Evolutionary conservation across 2,113 vertebrate species (phyloP), one percentile per base, ranked within the genome.

Genomic region (Emydocephalus ijimae): DNA sequence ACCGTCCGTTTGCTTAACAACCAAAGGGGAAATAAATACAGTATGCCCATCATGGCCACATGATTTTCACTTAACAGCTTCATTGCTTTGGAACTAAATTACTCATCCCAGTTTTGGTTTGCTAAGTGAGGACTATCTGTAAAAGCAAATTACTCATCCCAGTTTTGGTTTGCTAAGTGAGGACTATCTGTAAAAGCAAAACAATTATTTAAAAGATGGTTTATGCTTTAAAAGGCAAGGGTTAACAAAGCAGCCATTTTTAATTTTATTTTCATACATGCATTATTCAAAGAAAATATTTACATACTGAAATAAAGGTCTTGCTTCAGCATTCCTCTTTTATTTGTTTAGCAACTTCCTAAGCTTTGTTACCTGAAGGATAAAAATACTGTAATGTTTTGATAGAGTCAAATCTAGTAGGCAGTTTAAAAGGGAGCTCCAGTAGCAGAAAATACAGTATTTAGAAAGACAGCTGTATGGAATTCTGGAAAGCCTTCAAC

Each of bases 401-500:
- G 18, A 18, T 50, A 85, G 74, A 81, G 26, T 4, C 93, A 88
- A 50, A 23, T 55, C 56, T 93, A 92, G 59, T 89, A 93, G 14
- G 74, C 87, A 43, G 89, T 55, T 92, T 94, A 88, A 86, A 90
- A 23, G 88, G 85, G 93, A 93, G 87, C 61, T 39, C 57, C 94
- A 21, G 89, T 64, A 93, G 64, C 34, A 0, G 10, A 94, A 88
- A 5, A 45, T 45, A 45, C 45, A 45, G n/a, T 26, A 61, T 94
- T 95, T 96, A 96, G 96, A 95, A 74, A 10, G 96, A 96, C 95
- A 95, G 94, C 92, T 96, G 9, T 90, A 93, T 95, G 95, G 87
- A 95, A 92, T 95, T 94, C 92, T 55, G 94, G 91, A 94, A 96
- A 95, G 88, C 96, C 96, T 97, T 97, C 96, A 97, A 86, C 92